Evolutionary conservation across 2,113 vertebrate genomes (phyloP), one percentile per base, ranked within the genome.

Genomic region (Amphiprion ocellaris): DNA sequence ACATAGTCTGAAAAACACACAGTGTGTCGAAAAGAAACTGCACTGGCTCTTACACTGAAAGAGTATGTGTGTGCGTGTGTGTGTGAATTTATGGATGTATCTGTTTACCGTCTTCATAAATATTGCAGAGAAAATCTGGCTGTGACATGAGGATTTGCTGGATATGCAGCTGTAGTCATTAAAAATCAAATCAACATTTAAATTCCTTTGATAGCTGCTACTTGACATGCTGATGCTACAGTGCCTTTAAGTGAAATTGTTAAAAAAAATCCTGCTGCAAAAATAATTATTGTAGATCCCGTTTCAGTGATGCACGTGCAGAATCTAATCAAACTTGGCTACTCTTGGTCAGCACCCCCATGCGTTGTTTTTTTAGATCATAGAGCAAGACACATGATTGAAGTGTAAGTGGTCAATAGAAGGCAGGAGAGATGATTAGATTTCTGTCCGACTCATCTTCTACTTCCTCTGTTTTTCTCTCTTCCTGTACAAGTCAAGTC

Each of bases 41-140:
- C 17, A 19, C 37, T 3, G 59, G 46, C 33, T 44, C 19, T 28
- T 19, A 24, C 33, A 33, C 14, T 19, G 9, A 17, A 44, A 71
- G 28, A 30, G 14, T 33, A 41, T 15, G 4, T 21, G 37, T 12
- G 11, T 47, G 28, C 24, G 14, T 26, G 26, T 26, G 26, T 26
- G 26, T 55, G 23, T 53, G 2, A 63, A 33, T 52, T 24, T 66
- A 11, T 39, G 10, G 4, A 66, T 46, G 16, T 53, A 11, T 41
- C 60, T 59, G 73, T 50, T 46, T 55, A 54, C 56, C 41, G n/a
- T 41, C n/a, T 23, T 56, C 53, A 10, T 72, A 30, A 37, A 16
- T 52, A 28, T 47, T 59, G 64, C 23, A 21, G 4, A 39, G 39
- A 56, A 56, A 78, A 69, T 28, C 47, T n/a, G 1, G 39, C 21